Evolutionary conservation across 1,140 invertebrate genomes (phyloP), one percentile per base, ranked within the genome.

Genomic region (Hydropsyche tenuis): DNA sequence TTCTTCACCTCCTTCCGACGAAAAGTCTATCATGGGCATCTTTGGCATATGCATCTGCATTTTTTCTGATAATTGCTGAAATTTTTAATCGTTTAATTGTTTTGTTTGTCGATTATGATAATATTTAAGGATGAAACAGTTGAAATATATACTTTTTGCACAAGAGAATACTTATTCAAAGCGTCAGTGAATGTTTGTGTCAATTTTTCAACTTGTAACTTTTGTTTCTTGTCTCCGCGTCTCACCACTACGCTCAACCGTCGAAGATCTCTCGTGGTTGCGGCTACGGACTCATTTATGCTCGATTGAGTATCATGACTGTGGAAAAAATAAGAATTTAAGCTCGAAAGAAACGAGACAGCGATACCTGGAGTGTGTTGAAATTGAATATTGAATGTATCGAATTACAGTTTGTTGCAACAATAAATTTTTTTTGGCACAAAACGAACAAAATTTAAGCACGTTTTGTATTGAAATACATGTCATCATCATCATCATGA

Each of bases 161-260:
- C 86, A 14, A 86, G 82, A 51, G 91, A 90, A 79, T 95, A 96
- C 81, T 89, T 90, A 53, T 90, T 88, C 0, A 96, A 84, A 9
- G 92, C 90, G 78, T 92, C 91, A 75, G 90, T 90, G 80, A 95
- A 96, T 76, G 93, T 91, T 78, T 89, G 89, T 5, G 90, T 93
- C 0, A 96, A 85, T 81, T 93, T 90, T 77, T 94, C 93, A 51
- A 93, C 87, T 83, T 95, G 92, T 74, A 96, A 84, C 79, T 92
- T 93, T 78, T 93, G 91, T 70, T 91, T 89, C 79, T 94, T 92
- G 80, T 93, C 91, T 1, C 89, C 89, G 78, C 87, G 86, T 60
- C 88, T 82, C 68, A 90, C 89, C 7, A 92, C 83, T 27, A 87
- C 86, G 20, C 89, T 90, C 16, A 95, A 82, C 73, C 90, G 87